Evolutionary conservation across 2,113 vertebrate species (phyloP).

Genomic region (Climacteris rufus): DNA sequence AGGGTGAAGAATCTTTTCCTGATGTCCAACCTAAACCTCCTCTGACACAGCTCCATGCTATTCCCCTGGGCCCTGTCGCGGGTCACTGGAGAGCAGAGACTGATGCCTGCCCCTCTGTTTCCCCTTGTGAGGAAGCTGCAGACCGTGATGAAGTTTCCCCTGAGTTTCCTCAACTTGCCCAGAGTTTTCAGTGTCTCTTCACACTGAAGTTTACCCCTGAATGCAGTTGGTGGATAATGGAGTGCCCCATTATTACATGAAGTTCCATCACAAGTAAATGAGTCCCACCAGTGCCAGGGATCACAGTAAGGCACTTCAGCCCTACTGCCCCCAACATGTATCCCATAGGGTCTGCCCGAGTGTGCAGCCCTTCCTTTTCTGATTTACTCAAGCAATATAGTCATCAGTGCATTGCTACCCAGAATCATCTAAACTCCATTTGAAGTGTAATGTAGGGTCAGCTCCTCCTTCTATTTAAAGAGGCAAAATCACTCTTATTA

Average conservation of each 20-base stretch:
- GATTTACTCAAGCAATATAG: constrained; percentile 9
- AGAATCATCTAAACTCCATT: not conserved
- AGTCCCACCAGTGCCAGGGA: not conserved
- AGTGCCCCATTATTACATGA: not conserved
- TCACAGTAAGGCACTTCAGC: not conserved
- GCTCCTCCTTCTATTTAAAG: constrained; percentile 26
- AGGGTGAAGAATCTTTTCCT: not conserved
- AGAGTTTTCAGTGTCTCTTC: not conserved
- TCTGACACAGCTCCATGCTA: not conserved
- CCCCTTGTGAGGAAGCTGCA: not conserved
- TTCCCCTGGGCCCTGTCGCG: accelerated
- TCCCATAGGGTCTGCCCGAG: not conserved
- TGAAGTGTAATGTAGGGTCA: not conserved
- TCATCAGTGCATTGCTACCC: not conserved
- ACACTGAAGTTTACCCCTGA: not conserved
- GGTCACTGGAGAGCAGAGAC: not conserved
- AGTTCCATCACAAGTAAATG: not conserved
- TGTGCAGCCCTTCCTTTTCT: not conserved
- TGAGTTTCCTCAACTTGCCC: not conserved
- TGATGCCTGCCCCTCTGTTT: not conserved
- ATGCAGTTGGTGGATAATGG: not conserved
- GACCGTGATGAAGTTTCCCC: not conserved
- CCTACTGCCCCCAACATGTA: not conserved
- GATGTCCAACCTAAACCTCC: not conserved
- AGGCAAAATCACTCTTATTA: not conserved